Conservation (phyloP, 2,888 invertebrate genomes). For the Phorcus lineatus region DNA sequence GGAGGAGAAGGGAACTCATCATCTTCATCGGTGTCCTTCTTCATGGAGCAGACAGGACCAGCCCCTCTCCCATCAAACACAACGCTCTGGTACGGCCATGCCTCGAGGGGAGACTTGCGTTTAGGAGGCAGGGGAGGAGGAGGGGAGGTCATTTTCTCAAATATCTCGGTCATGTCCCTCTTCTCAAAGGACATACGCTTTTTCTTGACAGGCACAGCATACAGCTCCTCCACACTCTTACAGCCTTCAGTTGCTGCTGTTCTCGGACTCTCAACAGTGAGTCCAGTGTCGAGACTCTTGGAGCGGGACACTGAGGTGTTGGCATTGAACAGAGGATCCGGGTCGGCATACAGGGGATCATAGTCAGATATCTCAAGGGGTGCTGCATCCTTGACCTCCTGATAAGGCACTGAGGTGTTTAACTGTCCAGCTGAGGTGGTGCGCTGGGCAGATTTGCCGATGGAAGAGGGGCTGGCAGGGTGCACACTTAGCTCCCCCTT, state of each 20-base stretch:
- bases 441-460: neutral
- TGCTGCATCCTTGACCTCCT: conserved; percentile 20
- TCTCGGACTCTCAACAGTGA: neutral
- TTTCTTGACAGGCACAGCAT: conserved; percentile 29
- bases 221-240: conserved; percentile 6
- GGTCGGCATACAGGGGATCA: conserved; percentile 12
- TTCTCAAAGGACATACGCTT: conserved; percentile 6
- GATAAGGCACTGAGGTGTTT: conserved; percentile 11
- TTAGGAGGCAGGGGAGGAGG: conserved; percentile 24
- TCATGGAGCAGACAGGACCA: conserved; percentile 5
- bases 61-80: neutral
- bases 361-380: neutral
- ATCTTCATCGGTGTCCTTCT: neutral
- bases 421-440: neutral
- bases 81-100: conserved; percentile 7
- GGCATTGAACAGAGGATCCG: neutral
- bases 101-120: conserved; percentile 19
- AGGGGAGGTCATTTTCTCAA: neutral
- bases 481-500: conserved; percentile 26
- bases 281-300: conserved; percentile 5
- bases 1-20: neutral
- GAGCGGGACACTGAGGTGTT: neutral
- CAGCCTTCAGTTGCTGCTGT: neutral
- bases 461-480: neutral
- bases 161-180: neutral